Base-by-base conservation (phyloP, 2,888 invertebrate species). In the Andrena haemorrhoa region DNA sequence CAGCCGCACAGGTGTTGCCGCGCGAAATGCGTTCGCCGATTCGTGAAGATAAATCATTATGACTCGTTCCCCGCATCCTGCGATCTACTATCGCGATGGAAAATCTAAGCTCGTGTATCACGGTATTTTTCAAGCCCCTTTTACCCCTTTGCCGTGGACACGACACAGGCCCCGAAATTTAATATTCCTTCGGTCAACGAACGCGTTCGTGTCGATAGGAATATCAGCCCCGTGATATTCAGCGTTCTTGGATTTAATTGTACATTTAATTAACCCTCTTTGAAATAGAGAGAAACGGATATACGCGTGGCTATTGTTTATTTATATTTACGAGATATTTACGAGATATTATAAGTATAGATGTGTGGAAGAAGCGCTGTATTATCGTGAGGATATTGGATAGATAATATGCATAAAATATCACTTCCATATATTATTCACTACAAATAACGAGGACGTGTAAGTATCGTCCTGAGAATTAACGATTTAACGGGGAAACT, bases 1-100 rank as follows among this genome's bases (percentile, higher is more conserved):
- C 60, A 49, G 53, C 69, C 29, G 68, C 69, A 20, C 71, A 71
- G 79, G 72, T 74, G 75, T 73, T 73, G 65, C 71, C 56, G 56
- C 56, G 60, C 75, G 61, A 82, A 87, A 84, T 74, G 85, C 74
- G 69, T 58, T 68, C 56, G 69, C 73, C 81, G 73, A 79, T 78
- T 79, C 87, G 58, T 71, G 64, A 72, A 75, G 53, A 79, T 86
- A 86, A 87, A 87, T 86, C 82, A 82, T 64, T 78, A 87, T 77
- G 76, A 77, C 70, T 56, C 60, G 49, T 58, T 51, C 60, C 56
- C 23, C 69, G 73, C 68, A 60, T 82, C 72, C 72, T 8, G 69
- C 73, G 69, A 73, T 56, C 56, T 56, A 51, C 53, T 51, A 82
- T 81, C 82, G 58, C 49, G 41, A 47, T 63, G 10, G 35, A 58